Evolutionary conservation across 1,140 invertebrate species (phyloP).

Genomic region (Euschistus heros): DNA sequence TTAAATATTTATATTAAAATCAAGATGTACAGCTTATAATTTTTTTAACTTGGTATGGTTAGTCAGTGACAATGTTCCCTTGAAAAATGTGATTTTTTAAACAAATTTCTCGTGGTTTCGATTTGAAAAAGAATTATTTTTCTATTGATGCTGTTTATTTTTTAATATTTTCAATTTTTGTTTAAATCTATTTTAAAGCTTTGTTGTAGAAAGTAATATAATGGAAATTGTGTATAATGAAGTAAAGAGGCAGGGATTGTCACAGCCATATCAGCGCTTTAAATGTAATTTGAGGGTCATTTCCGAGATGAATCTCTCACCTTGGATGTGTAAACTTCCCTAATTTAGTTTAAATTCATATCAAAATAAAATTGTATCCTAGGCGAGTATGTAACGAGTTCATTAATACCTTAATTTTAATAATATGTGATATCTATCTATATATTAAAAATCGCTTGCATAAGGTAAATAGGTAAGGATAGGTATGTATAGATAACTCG

Average conservation of each 20-base stretch:
- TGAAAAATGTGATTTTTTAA: conserved; percentile 9
- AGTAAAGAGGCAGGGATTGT: not conserved
- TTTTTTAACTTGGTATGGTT: conserved; percentile 6
- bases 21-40: conserved; percentile 5
- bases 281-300: not conserved
- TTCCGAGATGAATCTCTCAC: not conserved
- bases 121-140: conserved; percentile 12
- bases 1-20: not conserved
- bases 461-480: conserved; percentile 13
- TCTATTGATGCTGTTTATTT: conserved; percentile 3
- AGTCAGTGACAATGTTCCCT: conserved; percentile 1
- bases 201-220: not conserved
- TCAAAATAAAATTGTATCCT: conserved; percentile 12
- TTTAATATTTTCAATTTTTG: not conserved
- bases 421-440: conserved; percentile 20
- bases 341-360: conserved; percentile 12
- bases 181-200: not conserved
- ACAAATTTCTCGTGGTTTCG: conserved; percentile 8
- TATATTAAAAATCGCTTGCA: conserved; percentile 18
- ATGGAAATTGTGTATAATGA: not conserved
- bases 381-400: conserved; percentile 2
- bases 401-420: conserved; percentile 14
- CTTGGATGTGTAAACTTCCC: conserved; percentile 2
- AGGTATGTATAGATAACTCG: conserved; percentile 10
- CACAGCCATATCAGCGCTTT: conserved; percentile 15